phyloP scores from a whole-genome alignment of 2,888 invertebrate species.

The Polyommatus iphigenia region DNA sequence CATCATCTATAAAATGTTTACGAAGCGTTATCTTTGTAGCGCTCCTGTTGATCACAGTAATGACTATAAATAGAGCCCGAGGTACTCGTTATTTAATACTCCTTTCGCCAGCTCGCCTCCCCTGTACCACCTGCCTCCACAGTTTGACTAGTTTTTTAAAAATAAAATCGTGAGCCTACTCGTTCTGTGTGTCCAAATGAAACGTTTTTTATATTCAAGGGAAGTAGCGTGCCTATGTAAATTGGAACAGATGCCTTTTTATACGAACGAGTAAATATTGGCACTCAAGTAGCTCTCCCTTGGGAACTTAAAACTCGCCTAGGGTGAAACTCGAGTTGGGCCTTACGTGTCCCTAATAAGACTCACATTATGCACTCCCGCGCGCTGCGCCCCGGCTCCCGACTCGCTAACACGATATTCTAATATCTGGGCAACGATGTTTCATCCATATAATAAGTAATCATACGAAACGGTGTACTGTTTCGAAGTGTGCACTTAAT shows the following conservation, averaged over 20 bases:
- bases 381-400: conserved; percentile 4
- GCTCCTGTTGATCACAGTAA: conserved; percentile 6
- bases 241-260: conserved; percentile 29
- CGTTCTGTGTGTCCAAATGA: conserved; percentile 2
- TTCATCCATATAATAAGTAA: conserved; percentile 38
- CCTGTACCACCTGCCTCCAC: conserved; percentile 13
- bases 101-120: conserved; percentile 20
- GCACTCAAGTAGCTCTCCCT: conserved; percentile 48
- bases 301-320: conserved; percentile 40
- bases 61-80: conserved; percentile 23
- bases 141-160: conserved; percentile 2
- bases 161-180: background rate
- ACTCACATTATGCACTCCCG: conserved; percentile 21
- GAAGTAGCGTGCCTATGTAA: conserved; percentile 30
- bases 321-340: conserved; percentile 29
- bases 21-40: background rate
- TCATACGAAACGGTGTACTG: conserved; percentile 49
- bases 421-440: conserved; percentile 25
- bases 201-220: conserved; percentile 24
- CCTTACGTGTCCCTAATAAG: background rate
- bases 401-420: background rate
- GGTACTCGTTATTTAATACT: conserved; percentile 13
- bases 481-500: conserved; percentile 76
- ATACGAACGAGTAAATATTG: conserved; percentile 44
- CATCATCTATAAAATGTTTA: background rate